Base-by-base conservation (phyloP, 2,797 vertebrate genomes). In the Thalassophryne amazonica region DNA sequence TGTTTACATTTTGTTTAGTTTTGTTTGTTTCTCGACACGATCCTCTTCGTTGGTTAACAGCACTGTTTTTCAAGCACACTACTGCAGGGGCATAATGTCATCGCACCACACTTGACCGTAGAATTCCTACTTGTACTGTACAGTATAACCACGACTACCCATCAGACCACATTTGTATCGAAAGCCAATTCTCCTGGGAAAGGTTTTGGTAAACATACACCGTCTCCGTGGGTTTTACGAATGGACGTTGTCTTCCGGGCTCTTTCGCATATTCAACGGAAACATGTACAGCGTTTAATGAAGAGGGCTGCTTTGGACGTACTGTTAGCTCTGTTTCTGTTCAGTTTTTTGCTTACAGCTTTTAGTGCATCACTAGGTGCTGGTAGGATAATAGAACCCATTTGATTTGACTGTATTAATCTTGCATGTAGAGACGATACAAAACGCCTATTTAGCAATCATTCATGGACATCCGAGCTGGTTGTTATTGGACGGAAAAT, bases 231-330 rank as follows among this genome's bases (percentile, higher is more conserved):
- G 71, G 53, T 69, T 82, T 73, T 36, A 80, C n/a, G 33, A 77
- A 78, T 50, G 76, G 84, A 82, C 76, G 76, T 77, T 19, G 79
- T 88, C 86, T 88, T 89, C 86, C 85, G 74, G 84, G 73, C 78
- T 85, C 56, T 69, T 81, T 82, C 67, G 67, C 74, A 67, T 80
- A 65, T 73, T 83, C 65, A 81, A 77, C 70, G 70, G 61, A 82
- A 76, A 83, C 80, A 85, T 87, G 84, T 86, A 85, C 76, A 85
- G 85, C 47, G 71, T 86, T 80, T 74, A 85, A n/a, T n/a, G n/a
- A n/a, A 87, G 88, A 89, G 87, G 90, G 87, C 86, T 89, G 86
- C 88, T 90, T 87, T 88, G 87, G 87, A 89, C 70, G 83, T 87
- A 89, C 84, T 85, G 82, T 90, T 88, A 80, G 83, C 74, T 73